Base-by-base conservation (phyloP, 1,140 invertebrate genomes). In the Dermatophagoides farinae region DNA sequence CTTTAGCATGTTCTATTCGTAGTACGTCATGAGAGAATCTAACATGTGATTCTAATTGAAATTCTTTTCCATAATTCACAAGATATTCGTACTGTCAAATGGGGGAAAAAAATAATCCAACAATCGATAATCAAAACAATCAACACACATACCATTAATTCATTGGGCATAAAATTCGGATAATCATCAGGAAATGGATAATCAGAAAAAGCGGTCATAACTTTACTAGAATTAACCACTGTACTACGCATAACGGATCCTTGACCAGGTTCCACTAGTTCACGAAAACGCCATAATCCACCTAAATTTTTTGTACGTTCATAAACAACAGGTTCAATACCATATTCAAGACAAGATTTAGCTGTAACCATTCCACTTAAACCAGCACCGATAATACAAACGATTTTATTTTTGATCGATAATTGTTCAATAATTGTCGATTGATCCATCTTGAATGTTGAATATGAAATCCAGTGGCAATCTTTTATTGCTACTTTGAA, bases 261-360 rank as follows among this genome's bases (percentile, higher is more conserved):
- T n/a, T n/a, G 14, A 16, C 65, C 66, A 65, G 50, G 70, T 55
- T 61, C 70, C 64, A 63, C 11, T 20, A 70, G 59, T 53, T 68
- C 12, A 11, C 66, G 65, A 10, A 74, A 78, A 47, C 75, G 73
- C 76, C 76, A 77, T 6, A 78, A 66, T 37, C 76, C 76, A 8
- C 76, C 76, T 43, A 76, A 67, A 60, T 74, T 68, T 41, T 66
- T 52, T 20, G 69, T 70, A 60, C 67, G 70, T 64, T 77, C 76
- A 61, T 71, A 77, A 38, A 60, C 43, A 16, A 71, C 67, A 0
- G 69, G 68, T 46, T 67, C 63, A 43, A 71, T 46, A 1, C 14
- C 14, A 20, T n/a, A 44, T 44, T 76, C 75, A 38, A 74, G 53
- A 54, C 72, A 73, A 31, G 65, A 66, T 61, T 76, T 76, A 38